Conservation (phyloP, 1,140 invertebrate species). For the Aphaenogaster floridana region DNA sequence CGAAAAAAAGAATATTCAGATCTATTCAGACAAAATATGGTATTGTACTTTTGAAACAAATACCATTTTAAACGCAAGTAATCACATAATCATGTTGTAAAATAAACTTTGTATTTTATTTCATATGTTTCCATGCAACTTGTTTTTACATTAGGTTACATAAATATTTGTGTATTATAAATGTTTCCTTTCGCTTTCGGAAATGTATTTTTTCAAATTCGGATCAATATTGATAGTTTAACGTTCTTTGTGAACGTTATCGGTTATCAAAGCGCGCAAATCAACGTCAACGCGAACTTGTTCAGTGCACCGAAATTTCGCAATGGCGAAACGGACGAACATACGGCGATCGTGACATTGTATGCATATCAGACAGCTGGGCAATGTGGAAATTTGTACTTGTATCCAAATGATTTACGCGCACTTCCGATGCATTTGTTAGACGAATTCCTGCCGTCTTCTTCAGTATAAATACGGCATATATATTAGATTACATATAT, state of each 20-base stretch:
- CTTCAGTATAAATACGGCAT: neutral
- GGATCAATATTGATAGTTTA: neutral
- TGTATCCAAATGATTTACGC: slow-evolving; percentile 59
- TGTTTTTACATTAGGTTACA: neutral
- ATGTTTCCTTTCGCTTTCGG: neutral
- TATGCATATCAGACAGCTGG: slow-evolving; percentile 85
- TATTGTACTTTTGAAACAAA: neutral
- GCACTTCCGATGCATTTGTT: slow-evolving; percentile 53
- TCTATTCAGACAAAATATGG: neutral
- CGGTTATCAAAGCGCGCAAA: slow-evolving; percentile 48
- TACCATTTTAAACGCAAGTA: neutral
- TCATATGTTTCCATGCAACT: neutral
- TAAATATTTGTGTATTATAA: slow-evolving; percentile 6
- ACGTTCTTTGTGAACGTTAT: neutral
- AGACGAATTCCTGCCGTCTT: slow-evolving; percentile 37
- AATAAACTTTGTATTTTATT: neutral
- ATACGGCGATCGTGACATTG: slow-evolving; percentile 82
- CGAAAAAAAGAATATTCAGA: neutral
- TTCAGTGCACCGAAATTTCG: slow-evolving; percentile 11
- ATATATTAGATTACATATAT: neutral
- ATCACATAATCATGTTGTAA: neutral
- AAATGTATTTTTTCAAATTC: neutral
- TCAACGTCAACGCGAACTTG: slow-evolving; percentile 65
- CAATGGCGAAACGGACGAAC: slow-evolving; percentile 35
- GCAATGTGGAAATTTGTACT: slow-evolving; percentile 73